Evolutionary conservation across 1,140 invertebrate species (phyloP).

Genomic region (Euura lappo): DNA sequence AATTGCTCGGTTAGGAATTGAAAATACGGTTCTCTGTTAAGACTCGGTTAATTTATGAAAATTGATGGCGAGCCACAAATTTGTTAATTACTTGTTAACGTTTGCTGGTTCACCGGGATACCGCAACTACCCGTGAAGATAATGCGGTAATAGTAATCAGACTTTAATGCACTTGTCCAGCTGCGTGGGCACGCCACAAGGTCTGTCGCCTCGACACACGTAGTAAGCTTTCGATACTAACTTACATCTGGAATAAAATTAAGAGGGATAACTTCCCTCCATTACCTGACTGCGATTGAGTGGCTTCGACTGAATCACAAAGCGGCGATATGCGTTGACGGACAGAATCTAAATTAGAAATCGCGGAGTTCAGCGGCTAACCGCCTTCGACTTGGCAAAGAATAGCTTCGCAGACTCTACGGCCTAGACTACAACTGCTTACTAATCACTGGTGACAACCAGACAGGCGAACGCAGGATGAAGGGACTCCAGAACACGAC

Average conservation of each 20-base stretch:
- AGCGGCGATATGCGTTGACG: not conserved
- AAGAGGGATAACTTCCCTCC: not conserved
- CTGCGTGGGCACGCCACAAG: conserved; percentile 2
- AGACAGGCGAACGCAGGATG: no score
- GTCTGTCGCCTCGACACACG: not conserved
- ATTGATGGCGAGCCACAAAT: not conserved
- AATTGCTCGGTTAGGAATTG: not conserved
- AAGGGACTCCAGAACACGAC: no score
- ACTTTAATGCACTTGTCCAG: conserved; percentile 2
- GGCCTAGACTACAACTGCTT: not conserved
- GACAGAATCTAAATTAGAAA: not conserved
- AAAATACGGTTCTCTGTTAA: not conserved
- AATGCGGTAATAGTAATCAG: not conserved
- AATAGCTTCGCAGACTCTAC: not conserved
- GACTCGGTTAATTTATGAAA: conserved; percentile 2
- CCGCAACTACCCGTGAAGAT: no score
- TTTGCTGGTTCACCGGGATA: not conserved
- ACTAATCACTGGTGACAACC: not conserved
- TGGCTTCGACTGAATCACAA: not conserved
- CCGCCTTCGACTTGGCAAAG: not conserved
- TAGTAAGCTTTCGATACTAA: not conserved
- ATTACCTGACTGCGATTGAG: not conserved
- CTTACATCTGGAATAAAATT: not conserved
- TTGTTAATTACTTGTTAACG: not conserved
- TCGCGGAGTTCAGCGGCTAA: not conserved